Conservation (phyloP, 2,888 invertebrate genomes). For the Latheticus oryzae region DNA sequence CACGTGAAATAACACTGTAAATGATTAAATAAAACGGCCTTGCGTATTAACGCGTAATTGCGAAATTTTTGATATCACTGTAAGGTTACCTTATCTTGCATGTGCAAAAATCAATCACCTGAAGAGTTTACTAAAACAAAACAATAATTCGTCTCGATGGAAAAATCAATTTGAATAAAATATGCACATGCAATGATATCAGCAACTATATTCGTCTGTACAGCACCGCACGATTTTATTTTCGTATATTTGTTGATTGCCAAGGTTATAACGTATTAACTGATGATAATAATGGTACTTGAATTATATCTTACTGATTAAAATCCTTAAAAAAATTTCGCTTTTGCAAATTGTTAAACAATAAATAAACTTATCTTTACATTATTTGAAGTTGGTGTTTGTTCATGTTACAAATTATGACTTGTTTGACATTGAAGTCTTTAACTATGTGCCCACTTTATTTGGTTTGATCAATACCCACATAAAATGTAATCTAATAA, state of each 20-base stretch:
- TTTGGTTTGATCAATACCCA: constrained; percentile 26
- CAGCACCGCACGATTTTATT: constrained; percentile 22
- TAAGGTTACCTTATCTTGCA: constrained; percentile 39
- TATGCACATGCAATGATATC: constrained; percentile 32
- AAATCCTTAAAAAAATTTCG: not conserved
- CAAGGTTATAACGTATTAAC: constrained; percentile 30
- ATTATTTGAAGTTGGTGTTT: constrained; percentile 14
- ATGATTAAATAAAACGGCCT: constrained; percentile 44
- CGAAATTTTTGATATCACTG: constrained; percentile 43
- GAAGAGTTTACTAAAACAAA: no score
- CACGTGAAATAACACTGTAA: constrained; percentile 42
- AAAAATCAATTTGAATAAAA: constrained; percentile 17
- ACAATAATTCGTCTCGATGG: no score
- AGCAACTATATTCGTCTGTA: constrained; percentile 28
- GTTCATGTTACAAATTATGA: constrained; percentile 25
- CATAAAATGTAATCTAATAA: constrained; percentile 13
- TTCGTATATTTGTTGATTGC: constrained; percentile 30
- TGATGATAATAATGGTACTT: constrained; percentile 19
- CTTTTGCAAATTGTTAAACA: not conserved
- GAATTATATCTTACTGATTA: constrained; percentile 1
- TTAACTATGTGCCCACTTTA: constrained; percentile 21
- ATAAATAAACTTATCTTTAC: constrained; percentile 1
- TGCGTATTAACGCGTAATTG: constrained; percentile 43
- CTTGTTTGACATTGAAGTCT: constrained; percentile 25
- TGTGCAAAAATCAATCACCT: constrained; percentile 37